Evolutionary conservation across 2,113 vertebrate genomes (phyloP), one percentile per base, ranked within the genome.

Genomic region (Galeopterus variegatus): DNA sequence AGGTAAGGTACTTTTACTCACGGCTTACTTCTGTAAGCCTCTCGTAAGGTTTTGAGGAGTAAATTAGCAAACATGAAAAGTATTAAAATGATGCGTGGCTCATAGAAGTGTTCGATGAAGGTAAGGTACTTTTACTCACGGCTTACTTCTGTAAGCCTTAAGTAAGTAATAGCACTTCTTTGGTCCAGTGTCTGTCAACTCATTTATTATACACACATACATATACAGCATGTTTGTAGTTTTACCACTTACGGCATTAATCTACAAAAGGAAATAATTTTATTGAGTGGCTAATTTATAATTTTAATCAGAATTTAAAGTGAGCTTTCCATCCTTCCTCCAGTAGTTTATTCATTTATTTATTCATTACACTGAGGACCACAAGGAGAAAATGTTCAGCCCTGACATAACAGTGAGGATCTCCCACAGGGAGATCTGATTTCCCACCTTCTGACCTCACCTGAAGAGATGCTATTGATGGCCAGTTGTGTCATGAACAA

Each of bases 51-150:
- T 92, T 76, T 54, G 17, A 87, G 58, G 19, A 92, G 64, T 67
- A 90, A 92, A 72, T 62, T 48, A 73, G 28, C 88, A 93, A 80
- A 69, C 18, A 62, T 23, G 10, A 81, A 60, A 93, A 83, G 75
- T 45, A 48, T 36, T 87, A 73, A 90, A 96, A 79, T 31, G 33
- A 90, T 82, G 48, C 3, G 17, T 89, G 13, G 6, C 33, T 65
- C 54, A 76, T 24, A 60, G 17, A 86, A 82, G 9, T 82, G 23
- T 56, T 89, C 14, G 76, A 70, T 50, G 89, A 91, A 77, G 14
- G 33, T 60, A 94, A 88, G 11, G 28, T 87, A 54, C 31, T 88
- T 73, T 90, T 92, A 90, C 45, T 33, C 70, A 94, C 79, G 77
- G 21, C 0, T 26, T 70, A 73, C 45, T 19, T 69, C n/a, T 76